These are phyloP conservation scores for Heptranchias perlo DNA, from an alignment of 2,113 vertebrate species.

Conservation along the genomic window DNA sequence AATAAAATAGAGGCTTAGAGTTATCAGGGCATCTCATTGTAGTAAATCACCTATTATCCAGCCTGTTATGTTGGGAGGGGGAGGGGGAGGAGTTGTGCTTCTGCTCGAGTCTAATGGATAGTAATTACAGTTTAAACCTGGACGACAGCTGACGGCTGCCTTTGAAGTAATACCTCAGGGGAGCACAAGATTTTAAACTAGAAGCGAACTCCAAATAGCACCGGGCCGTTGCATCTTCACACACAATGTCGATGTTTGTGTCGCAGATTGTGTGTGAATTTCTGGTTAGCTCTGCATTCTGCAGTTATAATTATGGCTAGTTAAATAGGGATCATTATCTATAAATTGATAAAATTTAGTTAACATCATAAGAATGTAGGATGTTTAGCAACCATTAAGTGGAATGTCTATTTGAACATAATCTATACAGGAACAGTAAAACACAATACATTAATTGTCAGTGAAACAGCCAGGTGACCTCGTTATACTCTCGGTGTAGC, in stretches of 20 bases:
- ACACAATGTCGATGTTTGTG: not conserved
- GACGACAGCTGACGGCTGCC: not conserved
- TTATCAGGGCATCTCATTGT: not conserved
- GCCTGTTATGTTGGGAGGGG: too few species aligned
- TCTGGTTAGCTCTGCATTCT: not conserved
- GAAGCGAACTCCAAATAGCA: conserved; percentile 14
- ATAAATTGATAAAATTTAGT: not conserved
- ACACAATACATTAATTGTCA: not conserved
- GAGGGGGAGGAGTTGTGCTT: not conserved
- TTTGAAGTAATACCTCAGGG: not conserved
- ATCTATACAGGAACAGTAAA: not conserved
- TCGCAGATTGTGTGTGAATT: not conserved
- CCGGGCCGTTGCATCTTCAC: not conserved
- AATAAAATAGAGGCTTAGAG: too few species aligned
- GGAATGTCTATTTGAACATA: not conserved
- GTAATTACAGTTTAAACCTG: conserved; percentile 16
- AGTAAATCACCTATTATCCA: not conserved
- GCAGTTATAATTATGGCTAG: not conserved
- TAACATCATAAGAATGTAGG: not conserved
- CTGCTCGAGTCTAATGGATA: not conserved
- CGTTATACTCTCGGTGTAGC: not conserved
- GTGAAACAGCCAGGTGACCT: not conserved
- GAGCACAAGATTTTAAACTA: not conserved
- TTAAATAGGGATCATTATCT: not conserved
- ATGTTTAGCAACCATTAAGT: not conserved